Conservation (phyloP, 2,888 invertebrate genomes). For the Bombylius discolor region DNA sequence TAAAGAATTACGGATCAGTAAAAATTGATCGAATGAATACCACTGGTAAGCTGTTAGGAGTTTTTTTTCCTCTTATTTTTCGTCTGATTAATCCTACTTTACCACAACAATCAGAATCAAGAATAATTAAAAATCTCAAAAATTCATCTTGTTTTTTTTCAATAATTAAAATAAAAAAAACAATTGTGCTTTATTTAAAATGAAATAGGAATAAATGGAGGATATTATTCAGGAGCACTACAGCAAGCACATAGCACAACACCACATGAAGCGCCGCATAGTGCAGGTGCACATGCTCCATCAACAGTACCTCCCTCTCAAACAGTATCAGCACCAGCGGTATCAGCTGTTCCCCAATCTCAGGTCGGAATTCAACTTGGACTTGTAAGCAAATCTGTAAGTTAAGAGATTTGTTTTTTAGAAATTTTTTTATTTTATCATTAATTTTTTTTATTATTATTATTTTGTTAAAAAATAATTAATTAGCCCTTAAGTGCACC, state of each 20-base stretch:
- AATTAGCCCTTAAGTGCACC: constrained; percentile 63
- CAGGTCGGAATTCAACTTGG: constrained; percentile 40
- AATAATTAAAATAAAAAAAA: neutral
- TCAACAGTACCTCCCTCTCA: constrained; percentile 37
- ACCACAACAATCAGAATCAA: no score
- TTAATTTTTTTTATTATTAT: constrained; percentile 8
- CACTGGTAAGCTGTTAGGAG: no score
- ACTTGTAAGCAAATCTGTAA: constrained; percentile 41
- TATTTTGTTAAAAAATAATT: constrained; percentile 29
- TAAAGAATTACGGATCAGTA: no score
- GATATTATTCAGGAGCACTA: constrained; percentile 57
- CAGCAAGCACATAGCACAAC: constrained; percentile 86
- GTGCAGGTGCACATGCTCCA: constrained; percentile 28
- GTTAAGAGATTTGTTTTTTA: constrained; percentile 14
- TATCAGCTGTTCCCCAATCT: constrained; percentile 33
- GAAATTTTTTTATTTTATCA: neutral
- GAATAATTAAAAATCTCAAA: no score
- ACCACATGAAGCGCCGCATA: constrained; percentile 57
- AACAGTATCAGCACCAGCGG: constrained; percentile 39
- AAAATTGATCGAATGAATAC: no score
- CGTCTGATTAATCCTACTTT: no score
- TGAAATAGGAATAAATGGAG: constrained; percentile 54
- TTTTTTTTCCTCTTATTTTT: no score
- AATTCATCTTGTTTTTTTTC: neutral
- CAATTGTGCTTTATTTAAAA: constrained; percentile 6